Conservation (phyloP, 2,888 invertebrate species). For the Leucophenga montana region DNA sequence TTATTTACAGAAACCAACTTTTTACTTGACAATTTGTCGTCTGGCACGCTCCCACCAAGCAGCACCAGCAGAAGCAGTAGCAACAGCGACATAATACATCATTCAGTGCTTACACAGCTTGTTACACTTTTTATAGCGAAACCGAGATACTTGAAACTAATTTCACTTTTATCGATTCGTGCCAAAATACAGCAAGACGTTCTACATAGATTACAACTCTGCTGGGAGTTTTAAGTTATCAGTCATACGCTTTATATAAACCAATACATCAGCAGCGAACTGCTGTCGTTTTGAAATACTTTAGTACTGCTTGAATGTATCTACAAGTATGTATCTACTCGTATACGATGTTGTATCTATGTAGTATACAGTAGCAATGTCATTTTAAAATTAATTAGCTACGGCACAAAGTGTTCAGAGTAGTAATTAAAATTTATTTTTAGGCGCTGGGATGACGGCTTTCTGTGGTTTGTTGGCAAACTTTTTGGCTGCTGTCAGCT, state of each 20-base stretch:
- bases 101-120: conserved; percentile 12
- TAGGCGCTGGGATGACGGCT: not conserved
- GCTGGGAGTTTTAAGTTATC: not conserved
- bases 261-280: not conserved
- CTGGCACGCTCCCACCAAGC: not conserved
- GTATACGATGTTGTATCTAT: too few species aligned
- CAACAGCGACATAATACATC: not conserved
- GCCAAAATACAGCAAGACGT: too few species aligned
- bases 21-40: not conserved
- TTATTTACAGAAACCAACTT: too few species aligned
- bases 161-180: too few species aligned
- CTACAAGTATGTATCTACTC: too few species aligned
- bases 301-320: too few species aligned
- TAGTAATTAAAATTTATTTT: conserved; percentile 25
- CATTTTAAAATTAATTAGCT: conserved; percentile 25
- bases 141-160: too few species aligned
- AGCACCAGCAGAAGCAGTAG: too few species aligned
- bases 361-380: not conserved
- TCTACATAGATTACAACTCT: not conserved
- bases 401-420: not conserved
- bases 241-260: not conserved
- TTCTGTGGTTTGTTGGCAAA: not conserved
- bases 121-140: not conserved
- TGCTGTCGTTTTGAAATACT: too few species aligned
- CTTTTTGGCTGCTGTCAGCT: not conserved